Evolutionary conservation across 2,797 vertebrate species (phyloP), one percentile per base, ranked within the genome.

Genomic region (Karalla daura): DNA sequence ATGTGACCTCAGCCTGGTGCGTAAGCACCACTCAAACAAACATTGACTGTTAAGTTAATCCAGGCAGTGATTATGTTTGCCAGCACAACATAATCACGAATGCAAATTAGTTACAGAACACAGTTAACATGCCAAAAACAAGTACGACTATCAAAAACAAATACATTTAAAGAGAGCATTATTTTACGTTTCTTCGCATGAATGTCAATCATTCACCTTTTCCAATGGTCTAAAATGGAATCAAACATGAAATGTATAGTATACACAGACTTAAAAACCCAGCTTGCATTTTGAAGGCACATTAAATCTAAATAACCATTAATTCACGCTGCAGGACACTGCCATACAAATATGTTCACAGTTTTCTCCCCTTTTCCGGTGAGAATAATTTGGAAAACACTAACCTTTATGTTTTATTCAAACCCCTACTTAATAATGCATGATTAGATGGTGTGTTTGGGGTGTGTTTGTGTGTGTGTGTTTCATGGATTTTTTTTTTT

Each of bases 361-460:
- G 10, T 47, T 40, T 68, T 51, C 23, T 35, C 11, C 36, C 30
- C 17, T 69, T 71, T 63, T 63, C 66, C 56, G 32, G 23, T 50
- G 74, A 81, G 77, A 83, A 86, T 85, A 49, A 85, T 85, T 75
- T 77, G 23, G 50, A 41, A 73, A 84, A 80, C 70, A 73, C 70
- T 78, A 83, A 80, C 75, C 76, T 76, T 81, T 70, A 83, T 88
- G 66, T 84, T 86, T 88, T 86, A 89, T 91, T 84, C 63, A 88
- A 69, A 69, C 2, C 20, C 28, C n/a, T 65, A 32, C 47, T 91
- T 70, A 86, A 89, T 89, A 88, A 86, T 86, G 74, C 23, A 17
- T 77, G 77, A 81, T 72, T 63, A 69, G 39, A 64, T 41, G 5
- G 12, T 53, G 50, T 44, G 23, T 65, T 30, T 62, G 20, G 49